phyloP scores from a whole-genome alignment of 2,888 invertebrate genomes.

The Sarcophaga carnaria region DNA sequence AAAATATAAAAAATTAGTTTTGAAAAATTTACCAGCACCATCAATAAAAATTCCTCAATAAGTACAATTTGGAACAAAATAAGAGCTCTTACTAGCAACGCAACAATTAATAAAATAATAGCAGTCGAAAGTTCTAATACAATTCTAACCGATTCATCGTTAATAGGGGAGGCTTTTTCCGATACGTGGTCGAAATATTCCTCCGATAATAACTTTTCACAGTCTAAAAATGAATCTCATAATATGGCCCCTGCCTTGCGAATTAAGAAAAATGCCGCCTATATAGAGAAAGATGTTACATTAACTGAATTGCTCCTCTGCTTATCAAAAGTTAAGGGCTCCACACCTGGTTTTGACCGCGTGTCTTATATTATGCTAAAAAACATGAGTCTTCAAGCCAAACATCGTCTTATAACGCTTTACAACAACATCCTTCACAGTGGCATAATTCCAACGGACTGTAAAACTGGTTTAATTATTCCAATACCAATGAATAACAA shows the following conservation, averaged over 20 bases:
- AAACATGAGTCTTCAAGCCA: background rate
- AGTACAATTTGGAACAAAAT: no score
- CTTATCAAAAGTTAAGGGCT: conserved; percentile 14
- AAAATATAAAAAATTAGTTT: conserved; percentile 8
- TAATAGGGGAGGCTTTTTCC: conserved; percentile 6
- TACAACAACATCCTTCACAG: conserved; percentile 37
- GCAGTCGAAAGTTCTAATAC: conserved; percentile 5
- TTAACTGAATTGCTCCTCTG: background rate
- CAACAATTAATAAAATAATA: conserved; percentile 5
- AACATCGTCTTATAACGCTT: conserved; percentile 1
- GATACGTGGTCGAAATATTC: conserved; percentile 21
- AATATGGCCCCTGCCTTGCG: background rate
- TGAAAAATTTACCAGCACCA: no score
- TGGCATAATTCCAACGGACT: conserved; percentile 3
- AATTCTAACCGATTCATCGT: background rate
- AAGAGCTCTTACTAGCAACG: no score
- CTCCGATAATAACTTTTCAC: conserved; percentile 9
- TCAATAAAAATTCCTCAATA: no score
- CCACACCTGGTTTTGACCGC: conserved; percentile 29
- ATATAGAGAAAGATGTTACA: background rate
- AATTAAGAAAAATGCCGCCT: background rate
- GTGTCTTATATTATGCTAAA: conserved; percentile 39
- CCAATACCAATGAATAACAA: conserved; percentile 44
- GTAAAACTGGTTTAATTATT: conserved; percentile 28
- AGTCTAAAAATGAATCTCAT: background rate